Conservation (phyloP, 35 echinoderm and acorn worm species). For the Diadema setosum region DNA sequence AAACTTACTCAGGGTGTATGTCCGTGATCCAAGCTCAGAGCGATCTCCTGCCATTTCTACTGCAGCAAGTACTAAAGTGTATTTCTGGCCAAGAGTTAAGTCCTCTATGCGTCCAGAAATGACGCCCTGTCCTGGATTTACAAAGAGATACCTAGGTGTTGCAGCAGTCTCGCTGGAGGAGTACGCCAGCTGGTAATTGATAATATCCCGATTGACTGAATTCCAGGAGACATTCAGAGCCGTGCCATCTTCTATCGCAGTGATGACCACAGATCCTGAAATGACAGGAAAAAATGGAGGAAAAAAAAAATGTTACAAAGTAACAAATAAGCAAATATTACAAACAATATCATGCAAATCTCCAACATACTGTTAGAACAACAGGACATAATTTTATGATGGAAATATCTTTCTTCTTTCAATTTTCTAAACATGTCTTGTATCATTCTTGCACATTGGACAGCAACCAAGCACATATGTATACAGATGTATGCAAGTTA, state of each 20-base stretch:
- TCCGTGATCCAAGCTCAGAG: neutral
- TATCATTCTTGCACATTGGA: no score
- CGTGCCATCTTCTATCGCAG: neutral
- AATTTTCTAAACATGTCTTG: no score
- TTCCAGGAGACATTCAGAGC: constrained; percentile 7
- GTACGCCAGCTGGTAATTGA: constrained; percentile 28
- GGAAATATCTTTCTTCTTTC: no score
- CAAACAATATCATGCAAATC: no score
- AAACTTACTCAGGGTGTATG: constrained; percentile 32
- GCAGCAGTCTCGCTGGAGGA: neutral
- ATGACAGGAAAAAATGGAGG: neutral
- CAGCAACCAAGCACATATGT: no score
- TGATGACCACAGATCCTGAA: neutral
- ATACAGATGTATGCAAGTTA: no score
- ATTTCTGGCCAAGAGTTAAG: constrained; percentile 26
- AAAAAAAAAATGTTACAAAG: no score
- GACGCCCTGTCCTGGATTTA: neutral
- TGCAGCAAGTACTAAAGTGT: neutral
- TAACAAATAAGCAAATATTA: no score
- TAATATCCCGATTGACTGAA: neutral
- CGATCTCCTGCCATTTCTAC: neutral
- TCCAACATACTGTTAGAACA: no score
- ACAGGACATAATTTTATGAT: no score
- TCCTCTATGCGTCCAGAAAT: neutral
- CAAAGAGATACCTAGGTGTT: neutral